Evolutionary conservation across 2,888 invertebrate species (phyloP).

Genomic region (Phaedon cochleariae): DNA sequence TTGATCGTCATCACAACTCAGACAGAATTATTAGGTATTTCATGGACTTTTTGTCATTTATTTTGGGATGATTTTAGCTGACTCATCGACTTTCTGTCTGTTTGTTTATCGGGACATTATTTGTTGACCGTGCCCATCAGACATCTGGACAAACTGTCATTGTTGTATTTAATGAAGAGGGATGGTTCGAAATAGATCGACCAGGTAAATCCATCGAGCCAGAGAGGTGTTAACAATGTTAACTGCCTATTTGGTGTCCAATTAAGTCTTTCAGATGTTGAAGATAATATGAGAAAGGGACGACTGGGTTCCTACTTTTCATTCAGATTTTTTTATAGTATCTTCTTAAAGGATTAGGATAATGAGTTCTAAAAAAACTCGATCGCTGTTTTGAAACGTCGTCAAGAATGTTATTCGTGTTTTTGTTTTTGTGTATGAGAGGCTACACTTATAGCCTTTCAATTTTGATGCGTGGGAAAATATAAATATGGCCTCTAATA

Average conservation of each 20-base stretch:
- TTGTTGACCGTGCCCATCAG: slow-evolving; percentile 8
- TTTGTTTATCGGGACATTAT: background rate
- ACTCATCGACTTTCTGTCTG: background rate
- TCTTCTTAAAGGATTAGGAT: background rate
- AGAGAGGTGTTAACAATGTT: slow-evolving; percentile 30
- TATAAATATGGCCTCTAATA: too few species aligned
- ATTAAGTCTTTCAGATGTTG: slow-evolving; percentile 19
- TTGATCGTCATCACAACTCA: too few species aligned
- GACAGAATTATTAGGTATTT: too few species aligned
- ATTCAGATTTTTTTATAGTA: background rate
- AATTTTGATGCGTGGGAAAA: background rate
- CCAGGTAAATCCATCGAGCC: slow-evolving; percentile 15
- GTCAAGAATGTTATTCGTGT: background rate
- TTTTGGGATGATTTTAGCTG: background rate
- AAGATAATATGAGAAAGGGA: background rate
- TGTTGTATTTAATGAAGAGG: slow-evolving; percentile 19
- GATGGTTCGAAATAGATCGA: slow-evolving; percentile 11
- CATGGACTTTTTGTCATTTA: background rate
- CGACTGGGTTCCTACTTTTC: background rate
- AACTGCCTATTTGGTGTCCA: slow-evolving; percentile 30
- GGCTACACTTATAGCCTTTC: background rate
- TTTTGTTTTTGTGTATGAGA: background rate
- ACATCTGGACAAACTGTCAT: slow-evolving; percentile 18
- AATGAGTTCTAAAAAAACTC: background rate
- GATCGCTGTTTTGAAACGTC: background rate